Conservation (phyloP, 2,888 invertebrate species). For the Catotricha subobsoleta region DNA sequence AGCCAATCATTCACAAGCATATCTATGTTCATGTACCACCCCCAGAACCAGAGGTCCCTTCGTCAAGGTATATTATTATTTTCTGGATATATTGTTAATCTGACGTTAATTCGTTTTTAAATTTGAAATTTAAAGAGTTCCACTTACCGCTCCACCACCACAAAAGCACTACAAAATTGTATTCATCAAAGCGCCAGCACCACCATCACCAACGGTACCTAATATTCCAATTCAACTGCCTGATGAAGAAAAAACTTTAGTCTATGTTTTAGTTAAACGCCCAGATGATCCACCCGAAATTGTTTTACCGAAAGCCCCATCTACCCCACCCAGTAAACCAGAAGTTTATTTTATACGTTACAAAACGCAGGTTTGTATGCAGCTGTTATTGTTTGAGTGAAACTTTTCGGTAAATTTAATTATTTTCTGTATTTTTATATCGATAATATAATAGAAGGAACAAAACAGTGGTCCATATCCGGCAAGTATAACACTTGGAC, state of each 20-base stretch:
- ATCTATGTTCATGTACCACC: constrained; percentile 2
- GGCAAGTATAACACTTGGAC: too few relatives aligned
- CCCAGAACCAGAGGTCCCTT: background rate
- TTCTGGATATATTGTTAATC: background rate
- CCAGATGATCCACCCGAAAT: constrained; percentile 2
- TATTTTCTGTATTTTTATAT: too few relatives aligned
- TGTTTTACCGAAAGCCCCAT: background rate
- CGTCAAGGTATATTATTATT: background rate
- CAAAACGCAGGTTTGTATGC: constrained; percentile 2
- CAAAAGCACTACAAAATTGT: constrained; percentile 7
- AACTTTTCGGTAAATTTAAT: too few relatives aligned
- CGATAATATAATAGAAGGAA: too few relatives aligned
- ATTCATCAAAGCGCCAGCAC: constrained; percentile 5
- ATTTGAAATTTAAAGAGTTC: background rate
- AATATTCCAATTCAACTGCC: background rate
- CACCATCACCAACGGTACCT: background rate
- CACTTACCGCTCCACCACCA: background rate
- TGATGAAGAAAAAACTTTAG: constrained; percentile 5
- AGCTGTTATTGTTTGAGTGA: too few relatives aligned
- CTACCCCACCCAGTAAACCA: constrained; percentile 3
- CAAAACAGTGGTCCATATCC: too few relatives aligned
- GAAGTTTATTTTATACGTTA: constrained; percentile 7
- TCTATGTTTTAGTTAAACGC: constrained; percentile 5
- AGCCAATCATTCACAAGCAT: constrained; percentile 1
- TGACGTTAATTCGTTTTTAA: background rate